Evolutionary conservation across 2,888 invertebrate species (phyloP), one percentile per base, ranked within the genome.

Genomic region (Listrodromus nycthemerus): DNA sequence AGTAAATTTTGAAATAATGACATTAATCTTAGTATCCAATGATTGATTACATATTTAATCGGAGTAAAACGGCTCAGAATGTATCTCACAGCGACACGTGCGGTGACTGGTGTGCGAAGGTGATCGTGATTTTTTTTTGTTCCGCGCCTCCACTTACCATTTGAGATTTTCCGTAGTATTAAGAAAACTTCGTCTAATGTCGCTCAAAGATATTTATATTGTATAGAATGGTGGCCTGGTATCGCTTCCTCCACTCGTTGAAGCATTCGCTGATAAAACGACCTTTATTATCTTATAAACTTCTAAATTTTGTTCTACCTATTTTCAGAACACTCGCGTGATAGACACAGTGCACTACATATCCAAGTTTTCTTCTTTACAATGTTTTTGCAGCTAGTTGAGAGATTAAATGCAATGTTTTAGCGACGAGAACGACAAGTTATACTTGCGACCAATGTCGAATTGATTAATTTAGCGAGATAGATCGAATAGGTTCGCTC

Each of bases 91-190:
- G 41, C 41, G 16, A 45, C 41, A 45, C 41, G 41, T n/a, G 27
- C 6, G 27, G 1, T 30, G n/a, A 61, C 13, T 61, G 16, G 4
- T 16, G 13, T 16, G 30, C 61, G 61, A 61, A 61, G 61, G 61
- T 61, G 30, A 61, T 61, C 61, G n/a, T 65, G 1, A 33, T 21
- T 30, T 30, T 50, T 50, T 50, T 30, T 48, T 50, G 16, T 27
- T 27, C n/a, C 7, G 41, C 13, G 5, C 8, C 61, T 58, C 16
- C 7, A 76, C 83, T 83, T 55, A 83, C 83, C 83, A 83, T 83
- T 77, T 76, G 69, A 69, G 45, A 80, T 69, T 48, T 45, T 52
- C 21, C n/a, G 16, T 41, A 50, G 21, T 63, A 75, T 69, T 37
- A 41, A 74, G 61, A 24, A 21, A 19, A 37, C 19, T 6, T 19